A percentile compares a stretch with the other conserved stretches of the same genome.
Conservation (phyloP, 2,888 invertebrate genomes). For the Holacanthella duospinosa region DNA sequence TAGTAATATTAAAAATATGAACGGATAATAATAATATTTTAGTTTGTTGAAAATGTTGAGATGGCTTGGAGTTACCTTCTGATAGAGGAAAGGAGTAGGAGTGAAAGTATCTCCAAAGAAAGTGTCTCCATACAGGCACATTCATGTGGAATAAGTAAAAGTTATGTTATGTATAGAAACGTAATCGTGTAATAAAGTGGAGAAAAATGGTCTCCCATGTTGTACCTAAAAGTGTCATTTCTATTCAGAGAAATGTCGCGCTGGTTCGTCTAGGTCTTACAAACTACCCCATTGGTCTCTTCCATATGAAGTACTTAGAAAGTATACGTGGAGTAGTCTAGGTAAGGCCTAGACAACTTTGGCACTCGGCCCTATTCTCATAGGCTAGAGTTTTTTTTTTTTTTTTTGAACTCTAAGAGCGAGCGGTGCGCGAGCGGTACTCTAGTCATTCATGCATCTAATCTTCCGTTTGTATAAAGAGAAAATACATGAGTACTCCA, state of each 20-base stretch:
- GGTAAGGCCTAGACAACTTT: not conserved
- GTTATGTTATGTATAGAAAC: slow-evolving; percentile 2
- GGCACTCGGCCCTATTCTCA: not conserved
- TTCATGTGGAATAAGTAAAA: not conserved
- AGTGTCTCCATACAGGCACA: too few relatives aligned
- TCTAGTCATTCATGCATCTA: not conserved
- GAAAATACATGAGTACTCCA: slow-evolving; percentile 4
- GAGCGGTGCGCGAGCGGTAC: too few relatives aligned
- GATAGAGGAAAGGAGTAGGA: too few relatives aligned
- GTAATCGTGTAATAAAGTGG: slow-evolving; percentile 27
- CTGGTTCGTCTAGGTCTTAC: not conserved
- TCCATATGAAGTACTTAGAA: not conserved
- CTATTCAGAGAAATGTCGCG: slow-evolving; percentile 24
- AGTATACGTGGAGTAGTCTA: not conserved
- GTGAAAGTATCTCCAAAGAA: too few relatives aligned
- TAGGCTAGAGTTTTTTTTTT: not conserved
- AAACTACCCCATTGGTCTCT: not conserved
- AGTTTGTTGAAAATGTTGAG: too few relatives aligned
- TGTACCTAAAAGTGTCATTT: slow-evolving; percentile 26
- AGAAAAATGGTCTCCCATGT: slow-evolving; percentile 22
- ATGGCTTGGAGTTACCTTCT: too few relatives aligned
- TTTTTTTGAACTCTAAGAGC: not conserved
- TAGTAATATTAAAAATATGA: too few relatives aligned
- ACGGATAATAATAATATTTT: too few relatives aligned
- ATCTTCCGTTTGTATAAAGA: slow-evolving; percentile 2